Evolutionary conservation across 2,888 invertebrate genomes (phyloP).

Genomic region (Metalampra italica): DNA sequence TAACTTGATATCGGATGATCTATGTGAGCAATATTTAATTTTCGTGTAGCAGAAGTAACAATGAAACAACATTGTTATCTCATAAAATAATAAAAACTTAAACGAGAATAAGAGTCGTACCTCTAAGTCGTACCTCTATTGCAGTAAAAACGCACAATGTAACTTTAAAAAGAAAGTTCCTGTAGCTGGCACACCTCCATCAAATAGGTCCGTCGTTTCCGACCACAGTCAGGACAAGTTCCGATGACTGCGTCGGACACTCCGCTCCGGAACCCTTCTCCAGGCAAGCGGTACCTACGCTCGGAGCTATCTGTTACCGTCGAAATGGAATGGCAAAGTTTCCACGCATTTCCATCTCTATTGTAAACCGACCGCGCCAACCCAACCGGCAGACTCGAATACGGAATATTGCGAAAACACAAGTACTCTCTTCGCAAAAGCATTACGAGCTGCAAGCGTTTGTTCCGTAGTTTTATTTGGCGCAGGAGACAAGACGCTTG

Average conservation of each 20-base stretch:
- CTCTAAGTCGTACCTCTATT: no score
- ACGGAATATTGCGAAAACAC: slow-evolving; percentile 38
- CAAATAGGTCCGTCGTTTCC: no score
- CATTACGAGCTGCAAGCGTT: slow-evolving; percentile 17
- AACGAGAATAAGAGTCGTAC: no score
- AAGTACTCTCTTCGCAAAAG: not conserved
- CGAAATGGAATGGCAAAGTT: slow-evolving; percentile 22
- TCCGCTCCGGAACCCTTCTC: slow-evolving; percentile 12
- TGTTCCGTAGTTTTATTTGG: slow-evolving; percentile 32
- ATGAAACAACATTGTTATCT: no score
- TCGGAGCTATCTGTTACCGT: slow-evolving; percentile 2
- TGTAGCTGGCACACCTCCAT: no score
- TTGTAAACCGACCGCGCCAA: slow-evolving; percentile 15
- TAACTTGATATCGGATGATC: no score
- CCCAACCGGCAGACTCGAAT: slow-evolving; percentile 33
- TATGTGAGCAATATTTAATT: no score
- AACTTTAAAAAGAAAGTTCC: no score
- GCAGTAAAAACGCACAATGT: no score
- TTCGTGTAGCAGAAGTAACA: no score
- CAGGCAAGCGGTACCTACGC: not conserved
- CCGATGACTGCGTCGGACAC: slow-evolving; percentile 17
- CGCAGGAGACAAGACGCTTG: slow-evolving; percentile 31
- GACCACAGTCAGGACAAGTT: slow-evolving; percentile 17
- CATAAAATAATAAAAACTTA: no score
- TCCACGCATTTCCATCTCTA: slow-evolving; percentile 22